These are phyloP conservation scores for Misgurnus mizolepis DNA, from an alignment of 2,113 vertebrate genomes.

Conservation along the genomic window DNA sequence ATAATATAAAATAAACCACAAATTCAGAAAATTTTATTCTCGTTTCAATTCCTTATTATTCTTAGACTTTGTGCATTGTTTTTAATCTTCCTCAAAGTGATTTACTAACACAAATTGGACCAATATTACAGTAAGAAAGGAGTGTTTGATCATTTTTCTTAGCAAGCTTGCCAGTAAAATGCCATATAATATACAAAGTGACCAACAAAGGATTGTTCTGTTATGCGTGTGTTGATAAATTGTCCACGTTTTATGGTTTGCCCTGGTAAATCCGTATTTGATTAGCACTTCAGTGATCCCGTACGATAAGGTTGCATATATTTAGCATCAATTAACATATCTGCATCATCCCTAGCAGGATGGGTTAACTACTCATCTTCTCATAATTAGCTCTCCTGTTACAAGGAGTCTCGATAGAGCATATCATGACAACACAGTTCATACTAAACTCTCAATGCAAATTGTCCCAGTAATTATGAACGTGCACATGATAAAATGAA, in stretches of 20 bases:
- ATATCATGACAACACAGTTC: background rate
- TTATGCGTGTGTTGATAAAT: conserved; percentile 50
- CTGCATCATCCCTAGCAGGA: background rate
- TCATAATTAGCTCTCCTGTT: conserved; percentile 49
- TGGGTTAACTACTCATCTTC: conserved; percentile 55
- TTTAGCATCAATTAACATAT: conserved; percentile 62
- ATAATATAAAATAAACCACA: too few relatives aligned
- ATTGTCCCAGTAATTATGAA: background rate
- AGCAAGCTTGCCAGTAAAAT: too few relatives aligned
- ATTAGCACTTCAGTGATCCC: conserved; percentile 65
- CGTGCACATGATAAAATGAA: background rate
- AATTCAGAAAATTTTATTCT: too few relatives aligned
- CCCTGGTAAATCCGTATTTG: conserved; percentile 61
- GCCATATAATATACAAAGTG: too few relatives aligned
- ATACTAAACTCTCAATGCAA: background rate
- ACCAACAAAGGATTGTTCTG: too few relatives aligned
- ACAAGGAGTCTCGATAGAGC: conserved; percentile 27
- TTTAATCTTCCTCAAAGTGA: too few relatives aligned
- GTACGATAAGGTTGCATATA: conserved; percentile 60
- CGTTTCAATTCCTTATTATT: too few relatives aligned
- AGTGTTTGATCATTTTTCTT: too few relatives aligned
- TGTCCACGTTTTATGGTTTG: conserved; percentile 61
- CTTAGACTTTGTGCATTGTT: too few relatives aligned
- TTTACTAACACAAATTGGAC: too few relatives aligned
- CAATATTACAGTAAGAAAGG: too few relatives aligned